phyloP scores from a whole-genome alignment of 2,113 vertebrate species.

The Pipra filicauda region DNA sequence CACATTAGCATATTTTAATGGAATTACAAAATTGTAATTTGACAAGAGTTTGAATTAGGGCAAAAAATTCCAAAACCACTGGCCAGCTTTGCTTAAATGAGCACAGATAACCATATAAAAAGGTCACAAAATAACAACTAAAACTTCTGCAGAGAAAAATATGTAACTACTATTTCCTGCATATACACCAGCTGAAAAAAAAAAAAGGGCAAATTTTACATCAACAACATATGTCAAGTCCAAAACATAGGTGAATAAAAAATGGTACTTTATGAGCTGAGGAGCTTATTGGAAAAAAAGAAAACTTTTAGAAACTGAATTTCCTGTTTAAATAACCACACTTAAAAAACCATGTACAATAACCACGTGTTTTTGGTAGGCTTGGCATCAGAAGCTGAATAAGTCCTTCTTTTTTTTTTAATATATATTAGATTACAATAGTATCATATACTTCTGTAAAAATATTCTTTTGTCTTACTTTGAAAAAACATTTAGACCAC shows the following conservation, averaged over 20 bases:
- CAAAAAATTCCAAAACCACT: neutral
- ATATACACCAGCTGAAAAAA: neutral
- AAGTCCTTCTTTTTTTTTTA: neutral
- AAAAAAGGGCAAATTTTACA: neutral
- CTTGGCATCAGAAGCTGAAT: neutral
- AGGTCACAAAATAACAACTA: neutral
- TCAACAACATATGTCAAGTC: neutral
- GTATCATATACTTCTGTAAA: neutral
- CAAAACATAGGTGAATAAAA: neutral
- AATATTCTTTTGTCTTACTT: neutral
- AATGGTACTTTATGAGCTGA: fast-evolving
- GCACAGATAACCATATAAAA: neutral
- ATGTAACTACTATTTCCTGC: neutral
- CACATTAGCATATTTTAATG: neutral
- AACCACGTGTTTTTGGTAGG: neutral
- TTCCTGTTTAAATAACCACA: neutral
- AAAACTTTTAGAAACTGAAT: neutral
- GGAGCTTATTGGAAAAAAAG: neutral
- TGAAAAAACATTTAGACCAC: neutral
- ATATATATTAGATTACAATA: neutral
- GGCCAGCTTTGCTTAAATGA: neutral
- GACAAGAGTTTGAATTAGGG: neutral
- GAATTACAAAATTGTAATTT: neutral
- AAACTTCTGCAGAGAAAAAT: neutral
- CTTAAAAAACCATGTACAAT: neutral